phyloP scores from a whole-genome alignment of 2,797 vertebrate genomes.

The Alauda arvensis region DNA sequence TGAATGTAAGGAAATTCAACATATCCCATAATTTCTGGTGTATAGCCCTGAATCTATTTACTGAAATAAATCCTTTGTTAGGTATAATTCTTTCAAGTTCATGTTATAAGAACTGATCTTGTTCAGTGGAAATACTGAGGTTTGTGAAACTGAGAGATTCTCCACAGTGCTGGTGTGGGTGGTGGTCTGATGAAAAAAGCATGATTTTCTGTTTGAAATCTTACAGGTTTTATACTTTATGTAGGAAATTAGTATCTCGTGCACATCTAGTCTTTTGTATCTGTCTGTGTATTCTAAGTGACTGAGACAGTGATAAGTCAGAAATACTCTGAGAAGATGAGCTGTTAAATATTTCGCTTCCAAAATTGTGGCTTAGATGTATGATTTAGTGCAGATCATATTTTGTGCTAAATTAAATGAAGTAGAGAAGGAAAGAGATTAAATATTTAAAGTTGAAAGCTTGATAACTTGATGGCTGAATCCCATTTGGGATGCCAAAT shows the following conservation, averaged over 20 bases:
- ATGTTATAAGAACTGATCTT: fast-evolving
- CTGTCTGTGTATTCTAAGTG: neutral
- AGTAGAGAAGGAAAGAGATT: neutral
- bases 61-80: neutral
- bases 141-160: neutral
- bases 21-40: neutral
- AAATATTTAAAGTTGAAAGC: neutral
- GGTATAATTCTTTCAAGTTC: neutral
- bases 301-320: neutral
- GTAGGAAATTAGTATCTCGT: neutral
- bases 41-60: neutral
- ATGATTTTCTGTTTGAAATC: neutral
- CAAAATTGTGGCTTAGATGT: neutral
- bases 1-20: neutral
- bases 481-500: neutral
- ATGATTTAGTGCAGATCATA: neutral
- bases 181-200: neutral
- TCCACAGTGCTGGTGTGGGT: neutral
- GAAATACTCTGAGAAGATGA: neutral
- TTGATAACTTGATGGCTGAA: neutral
- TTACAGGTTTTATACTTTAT: neutral
- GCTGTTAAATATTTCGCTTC: neutral
- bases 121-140: neutral
- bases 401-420: neutral
- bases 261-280: neutral